Conservation (phyloP, 2,888 invertebrate species). For the Pteria penguin region DNA sequence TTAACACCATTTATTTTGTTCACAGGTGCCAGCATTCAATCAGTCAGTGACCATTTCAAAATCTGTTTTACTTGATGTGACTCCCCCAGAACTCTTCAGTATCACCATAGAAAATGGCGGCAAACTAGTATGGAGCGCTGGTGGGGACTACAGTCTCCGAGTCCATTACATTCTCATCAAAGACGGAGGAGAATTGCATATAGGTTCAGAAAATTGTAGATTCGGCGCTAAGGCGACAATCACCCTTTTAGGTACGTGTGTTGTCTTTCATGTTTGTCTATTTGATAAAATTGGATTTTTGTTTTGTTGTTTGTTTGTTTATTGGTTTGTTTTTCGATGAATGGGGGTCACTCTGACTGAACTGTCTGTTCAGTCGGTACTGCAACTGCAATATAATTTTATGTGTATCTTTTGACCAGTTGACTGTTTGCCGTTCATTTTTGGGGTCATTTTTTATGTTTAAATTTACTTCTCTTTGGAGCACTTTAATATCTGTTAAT, state of each 20-base stretch:
- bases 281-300: neutral
- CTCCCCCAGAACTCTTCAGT: conserved; percentile 24
- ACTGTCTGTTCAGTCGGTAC: no score
- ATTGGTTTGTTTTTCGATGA: no score
- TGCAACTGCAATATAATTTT: no score
- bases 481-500: no score
- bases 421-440: no score
- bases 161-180: conserved; percentile 45
- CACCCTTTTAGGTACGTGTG: conserved; percentile 39
- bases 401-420: no score
- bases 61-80: conserved; percentile 32
- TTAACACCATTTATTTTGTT: no score
- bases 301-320: no score
- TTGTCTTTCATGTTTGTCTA: neutral
- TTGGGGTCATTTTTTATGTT: no score
- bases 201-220: conserved; percentile 50
- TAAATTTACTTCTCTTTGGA: no score
- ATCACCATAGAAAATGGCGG: conserved; percentile 38
- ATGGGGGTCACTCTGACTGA: no score
- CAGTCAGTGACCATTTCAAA: neutral
- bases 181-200: conserved; percentile 45
- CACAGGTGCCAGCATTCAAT: conserved; percentile 5
- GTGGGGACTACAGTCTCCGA: conserved; percentile 33
- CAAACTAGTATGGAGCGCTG: conserved; percentile 45
- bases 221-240: conserved; percentile 42